Percentiles rank a stretch among this genome's conserved stretches.
phyloP scores from a whole-genome alignment of 2,797 vertebrate species.

The Aphelocoma californica region DNA sequence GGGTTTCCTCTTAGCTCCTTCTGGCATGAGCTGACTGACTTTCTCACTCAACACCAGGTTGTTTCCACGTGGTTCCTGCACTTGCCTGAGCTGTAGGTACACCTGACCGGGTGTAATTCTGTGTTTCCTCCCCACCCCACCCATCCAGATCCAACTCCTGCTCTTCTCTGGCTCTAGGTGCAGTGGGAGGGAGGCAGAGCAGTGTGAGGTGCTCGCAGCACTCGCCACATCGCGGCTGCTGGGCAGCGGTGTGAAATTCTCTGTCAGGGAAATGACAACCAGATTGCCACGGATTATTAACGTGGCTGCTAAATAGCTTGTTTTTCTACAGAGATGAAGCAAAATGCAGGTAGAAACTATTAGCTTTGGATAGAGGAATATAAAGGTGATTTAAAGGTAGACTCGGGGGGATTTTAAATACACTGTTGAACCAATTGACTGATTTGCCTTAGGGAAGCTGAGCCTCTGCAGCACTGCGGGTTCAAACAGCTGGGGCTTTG shows the following conservation, averaged over 20 bases:
- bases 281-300: constrained; percentile 47
- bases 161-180: neutral
- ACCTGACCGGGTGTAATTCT: neutral
- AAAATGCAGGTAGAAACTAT: constrained; percentile 54
- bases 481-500: constrained; percentile 2
- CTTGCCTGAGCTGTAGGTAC: neutral
- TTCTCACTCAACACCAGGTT: neutral
- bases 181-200: neutral
- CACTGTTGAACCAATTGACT: constrained; percentile 43
- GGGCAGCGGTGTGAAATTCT: constrained; percentile 54
- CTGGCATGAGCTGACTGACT: neutral
- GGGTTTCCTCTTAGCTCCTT: neutral
- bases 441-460: constrained; percentile 26
- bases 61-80: neutral
- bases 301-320: constrained; percentile 43
- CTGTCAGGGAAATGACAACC: constrained; percentile 47
- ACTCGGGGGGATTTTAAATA: constrained; percentile 26
- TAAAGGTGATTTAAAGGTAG: constrained; percentile 56
- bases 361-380: constrained; percentile 31
- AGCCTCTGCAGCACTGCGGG: neutral
- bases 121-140: neutral
- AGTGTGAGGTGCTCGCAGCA: neutral
- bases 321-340: constrained; percentile 44
- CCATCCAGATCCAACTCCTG: neutral
- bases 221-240: neutral